Evolutionary conservation across 2,797 vertebrate species (phyloP).

Genomic region (Acrocephalus scirpaceus): DNA sequence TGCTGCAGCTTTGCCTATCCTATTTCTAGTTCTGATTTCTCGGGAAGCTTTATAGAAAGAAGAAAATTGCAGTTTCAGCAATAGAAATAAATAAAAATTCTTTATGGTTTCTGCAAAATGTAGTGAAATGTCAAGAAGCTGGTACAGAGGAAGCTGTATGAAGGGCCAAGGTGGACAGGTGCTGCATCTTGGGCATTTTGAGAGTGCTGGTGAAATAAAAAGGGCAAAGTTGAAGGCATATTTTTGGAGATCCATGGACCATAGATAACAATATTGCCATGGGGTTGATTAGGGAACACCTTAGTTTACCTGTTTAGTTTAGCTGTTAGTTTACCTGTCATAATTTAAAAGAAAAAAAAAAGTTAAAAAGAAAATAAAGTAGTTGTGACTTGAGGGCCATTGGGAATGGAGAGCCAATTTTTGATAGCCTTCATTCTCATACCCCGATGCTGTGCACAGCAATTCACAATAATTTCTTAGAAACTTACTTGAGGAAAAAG

Average conservation of each 20-base stretch:
- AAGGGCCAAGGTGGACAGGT: background rate
- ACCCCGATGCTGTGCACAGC: background rate
- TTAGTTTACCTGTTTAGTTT: background rate
- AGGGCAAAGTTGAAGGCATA: background rate
- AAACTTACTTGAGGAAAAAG: background rate
- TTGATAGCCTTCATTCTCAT: background rate
- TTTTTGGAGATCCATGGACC: background rate
- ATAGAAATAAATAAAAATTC: background rate
- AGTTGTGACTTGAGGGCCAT: accelerated
- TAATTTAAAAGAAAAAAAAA: background rate
- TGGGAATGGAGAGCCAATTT: background rate
- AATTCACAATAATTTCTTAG: background rate
- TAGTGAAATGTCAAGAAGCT: background rate
- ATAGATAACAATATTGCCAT: background rate
- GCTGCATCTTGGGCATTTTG: background rate
- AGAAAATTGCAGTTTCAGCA: background rate
- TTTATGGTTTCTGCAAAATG: background rate
- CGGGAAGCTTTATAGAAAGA: background rate
- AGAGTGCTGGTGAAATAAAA: background rate
- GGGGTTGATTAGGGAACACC: background rate
- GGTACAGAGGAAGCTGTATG: background rate
- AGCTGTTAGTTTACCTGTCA: background rate
- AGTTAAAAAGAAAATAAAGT: background rate
- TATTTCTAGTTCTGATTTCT: background rate
- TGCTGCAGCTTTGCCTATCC: background rate